phyloP scores from a whole-genome alignment of 2,888 invertebrate species.

The Hartigia nigra region DNA sequence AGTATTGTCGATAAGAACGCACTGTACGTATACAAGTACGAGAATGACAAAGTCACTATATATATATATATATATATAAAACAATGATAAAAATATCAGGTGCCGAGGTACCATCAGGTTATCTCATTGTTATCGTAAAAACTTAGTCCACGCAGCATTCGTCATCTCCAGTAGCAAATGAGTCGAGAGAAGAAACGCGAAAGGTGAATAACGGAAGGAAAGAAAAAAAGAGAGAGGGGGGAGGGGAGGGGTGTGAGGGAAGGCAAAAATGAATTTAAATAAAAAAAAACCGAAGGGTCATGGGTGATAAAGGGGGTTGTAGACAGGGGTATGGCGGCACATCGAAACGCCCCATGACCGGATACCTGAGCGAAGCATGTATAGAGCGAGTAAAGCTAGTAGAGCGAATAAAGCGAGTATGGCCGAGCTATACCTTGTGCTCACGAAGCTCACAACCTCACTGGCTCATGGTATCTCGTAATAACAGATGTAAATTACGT shows the following conservation, averaged over 20 bases:
- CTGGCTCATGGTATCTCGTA: conserved; percentile 44
- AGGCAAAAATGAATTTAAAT: not conserved
- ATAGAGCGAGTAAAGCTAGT: conserved; percentile 27
- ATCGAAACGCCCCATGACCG: conserved; percentile 31
- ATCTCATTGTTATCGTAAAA: not conserved
- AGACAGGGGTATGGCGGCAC: conserved; percentile 22
- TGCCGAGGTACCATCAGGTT: not conserved
- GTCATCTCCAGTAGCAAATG: not conserved
- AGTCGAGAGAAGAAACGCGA: not conserved
- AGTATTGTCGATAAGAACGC: not conserved
- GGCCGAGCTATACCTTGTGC: not conserved
- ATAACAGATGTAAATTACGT: conserved; percentile 66
- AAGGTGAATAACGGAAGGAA: not conserved
- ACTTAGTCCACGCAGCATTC: not conserved
- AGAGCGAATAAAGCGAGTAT: conserved; percentile 12
- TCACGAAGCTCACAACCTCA: not conserved
- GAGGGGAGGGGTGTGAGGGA: no score
- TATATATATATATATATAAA: not conserved
- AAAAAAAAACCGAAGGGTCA: not conserved
- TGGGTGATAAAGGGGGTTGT: not conserved
- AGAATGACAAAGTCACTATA: not conserved
- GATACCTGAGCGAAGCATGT: not conserved
- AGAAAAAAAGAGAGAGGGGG: not conserved
- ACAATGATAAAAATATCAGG: not conserved
- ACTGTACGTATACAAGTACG: not conserved